Conservation (phyloP, 2,113 vertebrate genomes). For the Cryptomyrus ogoouensis region DNA sequence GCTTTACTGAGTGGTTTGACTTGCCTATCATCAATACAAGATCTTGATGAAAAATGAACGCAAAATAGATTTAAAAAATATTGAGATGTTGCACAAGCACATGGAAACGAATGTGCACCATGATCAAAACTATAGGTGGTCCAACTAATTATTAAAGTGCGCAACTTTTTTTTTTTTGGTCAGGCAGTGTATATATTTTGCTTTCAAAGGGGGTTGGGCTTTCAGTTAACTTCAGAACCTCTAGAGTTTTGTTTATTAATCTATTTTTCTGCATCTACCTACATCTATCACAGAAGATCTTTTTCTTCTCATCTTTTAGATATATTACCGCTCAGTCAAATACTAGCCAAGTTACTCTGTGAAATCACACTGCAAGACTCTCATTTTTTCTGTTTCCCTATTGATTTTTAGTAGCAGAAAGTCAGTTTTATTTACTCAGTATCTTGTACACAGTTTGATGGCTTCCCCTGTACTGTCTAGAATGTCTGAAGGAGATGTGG, state of each 20-base stretch:
- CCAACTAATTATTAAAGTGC: too few relatives aligned
- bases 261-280: neutral
- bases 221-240: neutral
- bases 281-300: neutral
- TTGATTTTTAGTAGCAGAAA: neutral
- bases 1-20: too few relatives aligned
- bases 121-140: too few relatives aligned
- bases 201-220: neutral
- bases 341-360: neutral
- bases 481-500: constrained; percentile 71
- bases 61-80: too few relatives aligned
- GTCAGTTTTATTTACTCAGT: neutral
- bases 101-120: too few relatives aligned
- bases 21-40: too few relatives aligned
- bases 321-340: neutral
- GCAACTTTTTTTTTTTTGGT: neutral
- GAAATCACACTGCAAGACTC: neutral
- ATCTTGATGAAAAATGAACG: too few relatives aligned
- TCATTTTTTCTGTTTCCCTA: neutral
- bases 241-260: neutral
- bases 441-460: neutral
- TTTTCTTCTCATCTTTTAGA: neutral
- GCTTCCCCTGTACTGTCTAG: constrained; percentile 38
- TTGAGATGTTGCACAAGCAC: too few relatives aligned
- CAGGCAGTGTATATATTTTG: neutral